phyloP scores from a whole-genome alignment of 2,113 vertebrate species.

The Pandion haliaetus region DNA sequence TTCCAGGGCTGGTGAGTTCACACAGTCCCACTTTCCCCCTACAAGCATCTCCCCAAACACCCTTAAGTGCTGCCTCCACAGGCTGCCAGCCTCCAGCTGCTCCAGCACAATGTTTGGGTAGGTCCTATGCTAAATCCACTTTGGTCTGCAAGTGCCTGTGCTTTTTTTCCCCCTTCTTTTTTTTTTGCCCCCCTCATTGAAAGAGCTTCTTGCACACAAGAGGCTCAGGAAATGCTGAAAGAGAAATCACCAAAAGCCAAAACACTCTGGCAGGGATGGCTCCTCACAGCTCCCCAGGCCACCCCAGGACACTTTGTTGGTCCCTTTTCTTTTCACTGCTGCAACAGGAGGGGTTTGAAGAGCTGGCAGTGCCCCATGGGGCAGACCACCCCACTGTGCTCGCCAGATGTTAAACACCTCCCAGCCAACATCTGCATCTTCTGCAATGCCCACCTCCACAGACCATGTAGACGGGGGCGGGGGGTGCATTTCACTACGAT shows the following conservation, averaged over 20 bases:
- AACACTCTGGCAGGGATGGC: accelerated
- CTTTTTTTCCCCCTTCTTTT: neutral
- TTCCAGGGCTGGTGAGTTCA: accelerated
- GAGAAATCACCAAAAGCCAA: neutral
- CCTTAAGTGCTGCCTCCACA: accelerated
- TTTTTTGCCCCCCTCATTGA: accelerated
- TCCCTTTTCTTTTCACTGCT: neutral
- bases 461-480: neutral
- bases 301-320: neutral
- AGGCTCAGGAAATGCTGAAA: neutral
- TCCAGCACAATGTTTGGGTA: neutral
- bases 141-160: no score
- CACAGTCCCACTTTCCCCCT: accelerated
- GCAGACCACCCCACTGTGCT: neutral
- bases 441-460: accelerated
- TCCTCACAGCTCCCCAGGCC: neutral
- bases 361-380: neutral
- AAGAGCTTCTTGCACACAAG: neutral
- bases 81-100: neutral
- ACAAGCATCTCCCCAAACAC: accelerated
- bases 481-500: accelerated
- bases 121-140: neutral
- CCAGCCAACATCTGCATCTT: neutral
- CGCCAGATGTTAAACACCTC: neutral
- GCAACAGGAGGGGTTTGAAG: neutral